A percentile compares a stretch with the other conserved stretches of the same genome.
phyloP scores from a whole-genome alignment of 2,888 invertebrate genomes.

The Drosophila hamatofila region DNA sequence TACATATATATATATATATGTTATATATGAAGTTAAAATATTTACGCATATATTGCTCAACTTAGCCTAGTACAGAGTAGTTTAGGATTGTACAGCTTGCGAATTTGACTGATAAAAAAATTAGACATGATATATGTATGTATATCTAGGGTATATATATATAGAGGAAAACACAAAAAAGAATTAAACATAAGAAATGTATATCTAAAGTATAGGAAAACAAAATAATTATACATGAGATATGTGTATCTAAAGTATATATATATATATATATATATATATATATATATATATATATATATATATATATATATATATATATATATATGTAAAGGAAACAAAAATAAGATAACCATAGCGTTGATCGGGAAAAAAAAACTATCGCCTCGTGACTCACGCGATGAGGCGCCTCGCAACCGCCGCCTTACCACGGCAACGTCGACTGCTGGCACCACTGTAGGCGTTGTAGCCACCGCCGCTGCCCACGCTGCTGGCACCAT shows the following conservation, averaged over 20 bases:
- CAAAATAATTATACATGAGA: too few species aligned
- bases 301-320: conserved; percentile 24
- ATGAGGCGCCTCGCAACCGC: conserved; percentile 54
- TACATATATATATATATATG: background rate
- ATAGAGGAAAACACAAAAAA: conserved; percentile 15
- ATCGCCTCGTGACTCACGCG: conserved; percentile 41
- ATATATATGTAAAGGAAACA: conserved; percentile 17
- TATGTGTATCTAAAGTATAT: conserved; percentile 22
- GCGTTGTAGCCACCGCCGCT: conserved; percentile 34
- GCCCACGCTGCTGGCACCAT: conserved; percentile 28
- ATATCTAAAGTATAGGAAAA: conserved; percentile 10
- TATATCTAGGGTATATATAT: conserved; percentile 18
- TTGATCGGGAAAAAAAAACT: background rate
- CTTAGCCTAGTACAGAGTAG: conserved; percentile 37
- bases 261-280: conserved; percentile 26
- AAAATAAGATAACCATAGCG: background rate
- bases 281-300: too few species aligned
- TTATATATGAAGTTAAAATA: background rate
- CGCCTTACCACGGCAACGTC: conserved; percentile 62
- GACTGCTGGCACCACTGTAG: conserved; percentile 58
- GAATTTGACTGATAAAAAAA: conserved; percentile 1
- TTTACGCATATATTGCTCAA: conserved; percentile 30
- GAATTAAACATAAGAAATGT: conserved; percentile 25
- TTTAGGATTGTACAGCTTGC: conserved; percentile 20
- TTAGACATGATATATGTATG: conserved; percentile 17